Evolutionary conservation across 2,888 invertebrate genomes (phyloP).

Genomic region (Xestia sexstrigata): DNA sequence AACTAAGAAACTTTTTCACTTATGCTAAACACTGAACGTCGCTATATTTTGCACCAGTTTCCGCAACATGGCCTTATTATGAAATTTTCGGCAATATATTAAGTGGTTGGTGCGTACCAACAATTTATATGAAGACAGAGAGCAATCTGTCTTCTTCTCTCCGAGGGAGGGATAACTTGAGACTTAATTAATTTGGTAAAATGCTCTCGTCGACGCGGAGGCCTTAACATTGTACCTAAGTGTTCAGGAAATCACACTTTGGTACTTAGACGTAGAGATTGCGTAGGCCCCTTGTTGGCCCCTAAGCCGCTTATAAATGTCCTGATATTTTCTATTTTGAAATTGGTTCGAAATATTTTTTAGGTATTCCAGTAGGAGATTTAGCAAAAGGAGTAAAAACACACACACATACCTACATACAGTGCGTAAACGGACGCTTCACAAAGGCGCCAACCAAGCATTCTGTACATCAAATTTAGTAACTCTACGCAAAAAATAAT

Average conservation of each 20-base stretch:
- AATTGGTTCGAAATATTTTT: background rate
- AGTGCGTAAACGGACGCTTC: too few species aligned
- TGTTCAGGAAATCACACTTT: slow-evolving; percentile 65
- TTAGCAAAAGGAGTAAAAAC: background rate
- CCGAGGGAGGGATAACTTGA: slow-evolving; percentile 68
- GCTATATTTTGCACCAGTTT: slow-evolving; percentile 4
- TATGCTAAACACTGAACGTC: background rate
- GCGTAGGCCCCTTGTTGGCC: slow-evolving; percentile 33
- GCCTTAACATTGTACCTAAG: slow-evolving; percentile 63
- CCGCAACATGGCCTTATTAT: slow-evolving; percentile 34
- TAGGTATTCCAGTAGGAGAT: background rate
- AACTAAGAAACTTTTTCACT: slow-evolving; percentile 9
- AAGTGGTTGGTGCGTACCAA: slow-evolving; percentile 55
- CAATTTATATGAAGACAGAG: slow-evolving; percentile 63
- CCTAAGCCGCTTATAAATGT: slow-evolving; percentile 46
- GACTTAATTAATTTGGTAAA: slow-evolving; percentile 76
- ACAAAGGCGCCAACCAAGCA: too few species aligned
- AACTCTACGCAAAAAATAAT: too few species aligned
- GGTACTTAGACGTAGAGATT: slow-evolving; percentile 45
- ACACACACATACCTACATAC: too few species aligned
- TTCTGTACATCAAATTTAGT: too few species aligned
- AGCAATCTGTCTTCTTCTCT: slow-evolving; percentile 71
- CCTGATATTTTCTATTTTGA: slow-evolving; percentile 14
- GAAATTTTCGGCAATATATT: slow-evolving; percentile 58
- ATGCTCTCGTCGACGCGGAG: slow-evolving; percentile 59